Evolutionary conservation across 2,797 vertebrate genomes (phyloP).

Genomic region (Pantherophis alleghaniensis): DNA sequence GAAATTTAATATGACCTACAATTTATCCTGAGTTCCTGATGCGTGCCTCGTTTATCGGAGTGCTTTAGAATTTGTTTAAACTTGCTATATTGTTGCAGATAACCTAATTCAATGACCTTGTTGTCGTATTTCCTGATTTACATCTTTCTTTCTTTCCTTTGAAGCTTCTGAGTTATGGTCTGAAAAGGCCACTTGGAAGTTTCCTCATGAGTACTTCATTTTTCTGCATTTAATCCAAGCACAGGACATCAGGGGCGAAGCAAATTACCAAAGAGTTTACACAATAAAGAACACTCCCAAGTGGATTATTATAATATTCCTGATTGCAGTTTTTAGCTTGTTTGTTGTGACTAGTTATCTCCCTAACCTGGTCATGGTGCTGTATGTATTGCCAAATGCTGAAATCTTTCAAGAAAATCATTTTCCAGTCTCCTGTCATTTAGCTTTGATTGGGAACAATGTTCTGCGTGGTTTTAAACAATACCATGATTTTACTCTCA

Average conservation of each 20-base stretch:
- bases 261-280: not conserved
- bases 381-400: conserved; percentile 81
- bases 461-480: not conserved
- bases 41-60: not conserved
- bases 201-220: not conserved
- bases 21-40: not conserved
- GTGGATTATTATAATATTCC: conserved; percentile 53
- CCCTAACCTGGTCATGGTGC: conserved; percentile 91
- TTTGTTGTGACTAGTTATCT: conserved; percentile 76
- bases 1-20: not conserved
- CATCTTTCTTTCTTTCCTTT: not conserved
- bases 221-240: not conserved
- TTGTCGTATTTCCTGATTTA: not conserved
- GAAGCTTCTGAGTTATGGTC: not conserved
- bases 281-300: conserved; percentile 9
- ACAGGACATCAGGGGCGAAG: not conserved
- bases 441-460: not conserved
- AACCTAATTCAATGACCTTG: not conserved
- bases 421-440: not conserved
- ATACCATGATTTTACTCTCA: not conserved
- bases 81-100: not conserved
- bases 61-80: not conserved
- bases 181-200: not conserved
- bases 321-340: conserved; percentile 53
- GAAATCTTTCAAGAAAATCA: not conserved